Evolutionary conservation across 2,797 vertebrate species (phyloP), one percentile per base, ranked within the genome.

Genomic region (Columba guinea): DNA sequence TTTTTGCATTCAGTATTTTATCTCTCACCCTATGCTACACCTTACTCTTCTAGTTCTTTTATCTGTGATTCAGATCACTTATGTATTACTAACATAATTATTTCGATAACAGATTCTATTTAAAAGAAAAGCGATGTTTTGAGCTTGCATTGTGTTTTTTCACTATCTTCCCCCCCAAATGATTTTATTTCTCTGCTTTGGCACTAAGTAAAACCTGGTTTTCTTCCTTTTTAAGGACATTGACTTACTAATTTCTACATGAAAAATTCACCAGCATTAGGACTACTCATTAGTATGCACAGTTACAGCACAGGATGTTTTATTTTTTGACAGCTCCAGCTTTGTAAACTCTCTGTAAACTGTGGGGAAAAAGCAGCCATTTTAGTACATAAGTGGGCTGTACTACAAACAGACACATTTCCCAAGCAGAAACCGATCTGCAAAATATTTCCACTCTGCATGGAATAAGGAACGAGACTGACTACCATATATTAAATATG

Each of bases 271-370:
- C 84, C 37, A 87, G 67, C 71, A 51, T 92, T 87, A 87, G 90
- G 84, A 58, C 44, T 58, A 39, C 86, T 93, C 44, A 64, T 96
- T 93, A 93, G 74, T 55, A 91, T 89, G 95, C 94, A 85, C 58
- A 95, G 81, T 53, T 94, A 91, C 77, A 80, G 86, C 68, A 93
- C 84, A 80, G 65, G 71, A 89, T 87, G 81, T 88, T 95, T 95
- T 93, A 82, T 90, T 97, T 95, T 94, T 95, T 95, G 91, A 96
- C 94, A 95, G 81, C 75, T 95, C 71, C 81, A 96, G 93, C 92
- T 95, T 93, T 67, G 71, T 93, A 89, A 95, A 83, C 30, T 71
- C 71, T 89, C 78, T 85, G 90, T 90, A 94, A 96, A 94, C 91
- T 90, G 95, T 80, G 90, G 84, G 88, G 79, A 28, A 64, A 88